phyloP scores from a whole-genome alignment of 30 jellyfish, hydroid and myxozoan genomes.

The Hydractinia echinata region DNA sequence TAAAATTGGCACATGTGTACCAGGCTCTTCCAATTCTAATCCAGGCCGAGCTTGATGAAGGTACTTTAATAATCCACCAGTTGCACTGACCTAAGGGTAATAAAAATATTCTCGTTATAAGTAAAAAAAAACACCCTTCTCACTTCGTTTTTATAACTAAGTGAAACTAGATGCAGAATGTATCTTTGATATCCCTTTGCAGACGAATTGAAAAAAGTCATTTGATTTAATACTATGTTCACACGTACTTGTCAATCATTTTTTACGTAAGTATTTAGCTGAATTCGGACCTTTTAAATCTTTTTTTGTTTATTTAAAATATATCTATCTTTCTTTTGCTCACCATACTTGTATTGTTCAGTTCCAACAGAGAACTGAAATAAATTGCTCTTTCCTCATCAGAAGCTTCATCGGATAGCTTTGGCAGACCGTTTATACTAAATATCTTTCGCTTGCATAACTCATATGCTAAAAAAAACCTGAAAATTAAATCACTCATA shows the following conservation, averaged over 20 bases:
- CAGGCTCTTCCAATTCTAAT: constrained; percentile 79
- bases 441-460: constrained; percentile 78
- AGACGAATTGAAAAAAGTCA: too few relatives aligned
- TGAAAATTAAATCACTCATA: background rate
- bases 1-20: constrained; percentile 67
- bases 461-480: constrained; percentile 49
- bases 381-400: constrained; percentile 65
- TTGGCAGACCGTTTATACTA: constrained; percentile 71
- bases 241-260: too few relatives aligned
- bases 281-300: too few relatives aligned
- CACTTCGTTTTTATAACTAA: background rate
- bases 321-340: background rate
- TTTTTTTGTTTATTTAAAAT: too few relatives aligned
- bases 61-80: constrained; percentile 80
- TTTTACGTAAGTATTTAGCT: too few relatives aligned
- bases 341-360: constrained; percentile 73
- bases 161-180: too few relatives aligned
- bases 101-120: background rate
- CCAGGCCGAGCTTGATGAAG: constrained; percentile 85
- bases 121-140: too few relatives aligned
- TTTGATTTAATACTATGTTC: too few relatives aligned
- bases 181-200: too few relatives aligned
- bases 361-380: constrained; percentile 59
- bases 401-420: constrained; percentile 53
- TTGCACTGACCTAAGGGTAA: constrained; percentile 60